Conservation (phyloP, 2,888 invertebrate genomes). For the Pristionchus entomophagus region DNA sequence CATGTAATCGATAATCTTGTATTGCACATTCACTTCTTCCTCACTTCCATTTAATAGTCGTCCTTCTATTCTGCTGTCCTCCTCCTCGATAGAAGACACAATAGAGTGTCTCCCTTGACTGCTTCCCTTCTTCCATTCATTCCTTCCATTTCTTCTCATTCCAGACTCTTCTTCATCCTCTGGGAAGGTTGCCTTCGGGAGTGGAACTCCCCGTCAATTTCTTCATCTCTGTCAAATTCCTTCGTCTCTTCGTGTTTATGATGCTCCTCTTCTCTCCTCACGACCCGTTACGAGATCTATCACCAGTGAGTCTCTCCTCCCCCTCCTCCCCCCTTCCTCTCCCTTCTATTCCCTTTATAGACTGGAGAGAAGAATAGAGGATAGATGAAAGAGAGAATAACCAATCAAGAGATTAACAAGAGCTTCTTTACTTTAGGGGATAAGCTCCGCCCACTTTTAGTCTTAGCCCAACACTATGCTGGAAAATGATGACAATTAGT, state of each 20-base stretch:
- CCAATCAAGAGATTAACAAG: too few relatives aligned
- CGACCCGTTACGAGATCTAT: conserved; percentile 18
- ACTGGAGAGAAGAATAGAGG: too few relatives aligned
- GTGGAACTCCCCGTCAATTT: conserved; percentile 48
- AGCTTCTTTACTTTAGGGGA: too few relatives aligned
- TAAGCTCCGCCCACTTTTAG: too few relatives aligned
- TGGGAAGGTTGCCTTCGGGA: conserved; percentile 42
- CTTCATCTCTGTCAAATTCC: conserved; percentile 34
- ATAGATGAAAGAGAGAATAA: too few relatives aligned
- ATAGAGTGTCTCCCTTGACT: conserved; percentile 30
- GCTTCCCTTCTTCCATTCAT: conserved; percentile 12
- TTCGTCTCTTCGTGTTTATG: conserved; percentile 27
- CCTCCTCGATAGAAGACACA: background rate
- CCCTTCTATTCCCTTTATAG: background rate
- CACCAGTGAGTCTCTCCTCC: conserved; percentile 18
- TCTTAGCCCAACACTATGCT: too few relatives aligned
- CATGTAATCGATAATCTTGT: background rate
- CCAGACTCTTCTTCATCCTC: background rate
- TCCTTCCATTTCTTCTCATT: background rate
- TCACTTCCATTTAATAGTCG: background rate
- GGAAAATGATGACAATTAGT: too few relatives aligned
- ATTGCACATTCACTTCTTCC: background rate
- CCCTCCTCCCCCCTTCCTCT: background rate
- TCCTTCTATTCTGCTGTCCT: too few relatives aligned
- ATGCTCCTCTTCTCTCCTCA: conserved; percentile 28